Percentiles rank a stretch among this genome's conserved stretches.
Conservation (phyloP, 2,113 vertebrate genomes). For the Asarcornis scutulata region DNA sequence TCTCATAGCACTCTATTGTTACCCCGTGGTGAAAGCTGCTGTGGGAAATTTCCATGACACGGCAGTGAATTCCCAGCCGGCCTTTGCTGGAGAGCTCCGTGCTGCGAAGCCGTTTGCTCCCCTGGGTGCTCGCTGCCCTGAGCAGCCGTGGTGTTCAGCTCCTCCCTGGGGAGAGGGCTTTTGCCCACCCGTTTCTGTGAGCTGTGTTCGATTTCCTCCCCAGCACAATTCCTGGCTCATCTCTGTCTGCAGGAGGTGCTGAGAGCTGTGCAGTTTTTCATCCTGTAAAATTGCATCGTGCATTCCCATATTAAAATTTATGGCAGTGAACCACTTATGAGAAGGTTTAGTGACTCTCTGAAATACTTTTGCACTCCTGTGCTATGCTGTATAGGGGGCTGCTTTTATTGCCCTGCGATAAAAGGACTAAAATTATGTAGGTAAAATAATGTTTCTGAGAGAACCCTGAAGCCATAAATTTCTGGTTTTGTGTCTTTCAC, state of each 20-base stretch:
- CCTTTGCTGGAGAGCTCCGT: background rate
- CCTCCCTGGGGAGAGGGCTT: background rate
- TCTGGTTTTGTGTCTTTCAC: background rate
- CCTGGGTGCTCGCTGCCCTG: background rate
- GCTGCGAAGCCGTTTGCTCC: background rate
- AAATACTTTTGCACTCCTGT: background rate
- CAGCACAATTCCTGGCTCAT: background rate
- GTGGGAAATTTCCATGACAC: conserved; percentile 24
- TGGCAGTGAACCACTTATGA: background rate
- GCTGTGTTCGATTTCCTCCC: background rate
- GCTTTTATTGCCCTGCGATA: background rate
- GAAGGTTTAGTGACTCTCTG: background rate
- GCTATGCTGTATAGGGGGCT: background rate
- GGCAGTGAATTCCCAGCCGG: background rate
- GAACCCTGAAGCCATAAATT: background rate
- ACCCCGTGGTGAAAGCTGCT: background rate
- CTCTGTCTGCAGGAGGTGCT: background rate
- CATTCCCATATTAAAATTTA: background rate
- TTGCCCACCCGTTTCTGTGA: background rate
- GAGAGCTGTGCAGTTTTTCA: background rate
- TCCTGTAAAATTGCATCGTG: background rate
- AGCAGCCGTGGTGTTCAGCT: no score
- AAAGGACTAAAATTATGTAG: background rate
- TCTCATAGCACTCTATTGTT: conserved; percentile 38
- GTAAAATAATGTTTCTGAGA: background rate